Conservation (phyloP, 2,888 invertebrate genomes). For the Chaetogeoica ovagalla region DNA sequence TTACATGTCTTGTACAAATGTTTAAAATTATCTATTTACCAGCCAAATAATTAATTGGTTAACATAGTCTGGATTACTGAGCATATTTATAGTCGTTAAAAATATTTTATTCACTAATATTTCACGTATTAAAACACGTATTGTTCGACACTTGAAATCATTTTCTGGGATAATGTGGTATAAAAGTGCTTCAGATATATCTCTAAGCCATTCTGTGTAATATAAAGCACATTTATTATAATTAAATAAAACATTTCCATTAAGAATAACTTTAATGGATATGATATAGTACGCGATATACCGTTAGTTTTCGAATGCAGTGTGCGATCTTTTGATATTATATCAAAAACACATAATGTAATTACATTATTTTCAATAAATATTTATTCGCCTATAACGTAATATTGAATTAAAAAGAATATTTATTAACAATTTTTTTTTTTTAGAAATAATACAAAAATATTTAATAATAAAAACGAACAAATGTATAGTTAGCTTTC, state of each 20-base stretch:
- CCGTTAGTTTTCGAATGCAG: no score
- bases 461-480: no score
- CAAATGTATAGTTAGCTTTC: no score
- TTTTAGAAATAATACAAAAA: no score
- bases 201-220: constrained; percentile 76
- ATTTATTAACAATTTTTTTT: no score
- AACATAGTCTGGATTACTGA: constrained; percentile 88
- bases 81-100: constrained; percentile 70
- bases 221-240: constrained; percentile 57
- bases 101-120: constrained; percentile 75
- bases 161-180: constrained; percentile 81
- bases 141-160: constrained; percentile 80
- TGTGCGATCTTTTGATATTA: no score
- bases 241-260: background rate
- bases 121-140: constrained; percentile 76
- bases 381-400: no score
- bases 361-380: no score
- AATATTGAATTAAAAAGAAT: no score
- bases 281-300: no score
- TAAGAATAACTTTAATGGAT: background rate
- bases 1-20: constrained; percentile 7
- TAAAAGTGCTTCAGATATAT: constrained; percentile 79
- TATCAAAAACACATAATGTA: no score
- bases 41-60: constrained; percentile 87
- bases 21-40: constrained; percentile 64